Conservation (phyloP, 2,888 invertebrate species). For the Ophioninae sp. region DNA sequence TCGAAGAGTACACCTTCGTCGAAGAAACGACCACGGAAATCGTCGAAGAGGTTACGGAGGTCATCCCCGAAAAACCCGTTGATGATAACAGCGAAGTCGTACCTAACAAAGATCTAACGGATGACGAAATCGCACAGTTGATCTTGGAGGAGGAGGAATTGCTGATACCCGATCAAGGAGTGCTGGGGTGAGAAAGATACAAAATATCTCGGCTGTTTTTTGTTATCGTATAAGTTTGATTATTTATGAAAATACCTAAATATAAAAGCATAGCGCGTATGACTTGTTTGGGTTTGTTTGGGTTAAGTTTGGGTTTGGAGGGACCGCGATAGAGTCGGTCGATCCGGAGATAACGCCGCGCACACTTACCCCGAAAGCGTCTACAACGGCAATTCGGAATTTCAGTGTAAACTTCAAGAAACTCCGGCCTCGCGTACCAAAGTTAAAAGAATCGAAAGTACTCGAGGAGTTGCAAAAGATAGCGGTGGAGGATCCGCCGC, state of each 20-base stretch:
- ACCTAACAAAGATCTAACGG: conserved; percentile 82
- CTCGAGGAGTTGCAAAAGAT: conserved; percentile 82
- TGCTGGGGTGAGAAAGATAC: conserved; percentile 83
- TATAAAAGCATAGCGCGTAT: too few relatives aligned
- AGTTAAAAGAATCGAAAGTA: conserved; percentile 87
- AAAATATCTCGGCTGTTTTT: background rate
- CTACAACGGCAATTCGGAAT: too few relatives aligned
- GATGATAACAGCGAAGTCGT: conserved; percentile 76
- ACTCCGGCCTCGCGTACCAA: conserved; percentile 85
- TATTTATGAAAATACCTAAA: too few relatives aligned
- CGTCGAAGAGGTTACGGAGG: conserved; percentile 61
- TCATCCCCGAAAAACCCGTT: conserved; percentile 71
- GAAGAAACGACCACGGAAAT: conserved; percentile 60
- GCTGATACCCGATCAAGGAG: conserved; percentile 84
- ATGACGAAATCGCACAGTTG: conserved; percentile 86
- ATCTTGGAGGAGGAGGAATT: conserved; percentile 87
- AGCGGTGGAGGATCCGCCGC: conserved; percentile 72
- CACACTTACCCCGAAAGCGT: too few relatives aligned
- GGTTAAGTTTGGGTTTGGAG: too few relatives aligned
- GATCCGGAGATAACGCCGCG: too few relatives aligned
- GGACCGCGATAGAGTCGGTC: too few relatives aligned
- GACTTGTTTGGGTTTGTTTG: too few relatives aligned
- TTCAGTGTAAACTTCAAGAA: conserved; percentile 87
- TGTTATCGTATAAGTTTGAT: background rate
- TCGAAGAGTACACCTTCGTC: conserved; percentile 63